These are phyloP conservation scores for Diacarnus erythraeanus DNA, from an alignment of 37 sponge, comb jelly and placozoan species.

Conservation along the genomic window DNA sequence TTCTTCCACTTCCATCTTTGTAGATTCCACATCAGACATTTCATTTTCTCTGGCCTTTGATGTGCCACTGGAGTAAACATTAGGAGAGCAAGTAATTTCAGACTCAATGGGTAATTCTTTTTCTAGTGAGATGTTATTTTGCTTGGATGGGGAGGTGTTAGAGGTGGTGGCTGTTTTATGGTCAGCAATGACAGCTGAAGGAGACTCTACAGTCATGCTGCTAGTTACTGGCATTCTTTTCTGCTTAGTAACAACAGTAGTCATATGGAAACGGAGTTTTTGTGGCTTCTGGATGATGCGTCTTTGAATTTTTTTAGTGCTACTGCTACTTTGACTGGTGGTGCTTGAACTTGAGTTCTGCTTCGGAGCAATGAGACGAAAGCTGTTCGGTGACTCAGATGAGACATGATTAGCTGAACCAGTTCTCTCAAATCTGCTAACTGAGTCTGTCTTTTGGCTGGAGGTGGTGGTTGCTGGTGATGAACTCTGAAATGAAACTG, in stretches of 20 bases:
- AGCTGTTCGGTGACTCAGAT: constrained; percentile 3
- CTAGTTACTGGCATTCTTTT: background rate
- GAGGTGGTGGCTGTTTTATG: background rate
- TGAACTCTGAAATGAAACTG: background rate
- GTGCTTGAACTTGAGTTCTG: background rate
- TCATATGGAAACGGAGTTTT: constrained; percentile 60
- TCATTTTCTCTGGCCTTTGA: background rate
- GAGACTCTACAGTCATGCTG: constrained; percentile 35
- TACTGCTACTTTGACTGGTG: background rate
- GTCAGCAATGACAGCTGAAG: background rate
- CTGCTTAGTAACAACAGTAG: constrained; percentile 41
- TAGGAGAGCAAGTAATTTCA: constrained; percentile 19
- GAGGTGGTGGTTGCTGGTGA: background rate
- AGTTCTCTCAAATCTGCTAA: background rate
- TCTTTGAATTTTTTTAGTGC: background rate
- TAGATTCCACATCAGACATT: background rate
- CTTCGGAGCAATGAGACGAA: constrained; percentile 6
- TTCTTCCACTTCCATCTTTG: background rate
- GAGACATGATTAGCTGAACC: background rate
- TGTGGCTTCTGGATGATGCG: constrained; percentile 8
- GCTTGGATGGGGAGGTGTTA: background rate
- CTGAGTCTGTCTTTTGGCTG: background rate
- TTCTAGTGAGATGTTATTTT: background rate
- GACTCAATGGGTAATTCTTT: background rate
- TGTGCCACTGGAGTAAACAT: constrained; percentile 1